Evolutionary conservation across 2,888 invertebrate species (phyloP).

Genomic region (Embidobia sp.): DNA sequence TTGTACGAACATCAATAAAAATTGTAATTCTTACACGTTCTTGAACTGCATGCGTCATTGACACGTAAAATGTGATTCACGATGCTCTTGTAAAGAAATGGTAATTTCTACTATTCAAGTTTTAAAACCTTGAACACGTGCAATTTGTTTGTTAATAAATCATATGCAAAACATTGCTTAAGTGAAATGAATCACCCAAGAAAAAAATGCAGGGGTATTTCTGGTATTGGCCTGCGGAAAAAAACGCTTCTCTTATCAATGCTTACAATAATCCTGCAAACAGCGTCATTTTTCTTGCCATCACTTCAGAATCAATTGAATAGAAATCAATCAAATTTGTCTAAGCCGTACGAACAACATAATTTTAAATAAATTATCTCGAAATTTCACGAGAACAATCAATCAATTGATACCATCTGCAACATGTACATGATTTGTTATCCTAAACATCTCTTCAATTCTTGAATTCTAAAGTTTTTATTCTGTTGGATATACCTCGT

Average conservation of each 20-base stretch:
- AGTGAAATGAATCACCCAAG: neutral
- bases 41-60: constrained; percentile 17
- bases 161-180: neutral
- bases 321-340: neutral
- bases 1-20: neutral
- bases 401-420: too few species aligned
- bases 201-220: too few species aligned
- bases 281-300: too few species aligned
- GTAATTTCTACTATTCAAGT: constrained; percentile 20
- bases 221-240: too few species aligned
- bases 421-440: too few species aligned
- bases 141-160: constrained; percentile 18
- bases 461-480: too few species aligned
- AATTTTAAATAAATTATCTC: neutral
- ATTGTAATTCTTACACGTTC: constrained; percentile 10
- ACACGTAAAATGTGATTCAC: constrained; percentile 26
- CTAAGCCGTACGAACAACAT: neutral
- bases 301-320: neutral
- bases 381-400: too few species aligned
- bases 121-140: constrained; percentile 4
- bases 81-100: constrained; percentile 12
- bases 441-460: too few species aligned
- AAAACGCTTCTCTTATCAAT: too few species aligned
- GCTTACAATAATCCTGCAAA: too few species aligned
- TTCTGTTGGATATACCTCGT: too few species aligned